These are phyloP conservation scores for Leptinotarsa tumamoca DNA, from an alignment of 2,888 invertebrate species.

Conservation along the genomic window DNA sequence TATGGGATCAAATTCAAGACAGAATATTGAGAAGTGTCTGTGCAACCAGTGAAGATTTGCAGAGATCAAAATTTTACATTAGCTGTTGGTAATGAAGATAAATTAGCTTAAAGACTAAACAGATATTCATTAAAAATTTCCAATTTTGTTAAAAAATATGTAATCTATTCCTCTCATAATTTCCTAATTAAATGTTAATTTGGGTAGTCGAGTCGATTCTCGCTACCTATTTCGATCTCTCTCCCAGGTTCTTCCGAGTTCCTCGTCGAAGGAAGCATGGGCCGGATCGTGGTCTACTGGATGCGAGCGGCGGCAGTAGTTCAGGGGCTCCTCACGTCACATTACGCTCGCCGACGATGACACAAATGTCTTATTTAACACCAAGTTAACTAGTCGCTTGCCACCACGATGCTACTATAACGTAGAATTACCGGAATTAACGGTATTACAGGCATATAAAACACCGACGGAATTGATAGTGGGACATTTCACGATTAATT, in stretches of 20 bases:
- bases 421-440: constrained; percentile 46
- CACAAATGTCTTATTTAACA: constrained; percentile 55
- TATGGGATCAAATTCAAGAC: no score
- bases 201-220: background rate
- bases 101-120: no score
- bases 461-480: constrained; percentile 45
- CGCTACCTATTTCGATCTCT: constrained; percentile 4
- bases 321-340: constrained; percentile 34
- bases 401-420: constrained; percentile 43
- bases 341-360: constrained; percentile 44
- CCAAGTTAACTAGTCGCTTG: constrained; percentile 46
- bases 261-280: constrained; percentile 3
- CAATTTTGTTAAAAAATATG: no score
- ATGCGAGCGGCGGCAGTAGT: constrained; percentile 22
- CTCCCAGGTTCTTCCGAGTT: background rate
- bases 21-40: no score
- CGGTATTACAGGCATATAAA: constrained; percentile 41
- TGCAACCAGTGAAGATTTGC: no score
- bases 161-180: no score
- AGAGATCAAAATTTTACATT: no score
- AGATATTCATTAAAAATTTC: no score
- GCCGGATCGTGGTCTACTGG: constrained; percentile 10
- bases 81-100: no score
- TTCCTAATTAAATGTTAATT: no score
- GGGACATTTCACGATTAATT: constrained; percentile 34